Evolutionary conservation across 1,140 invertebrate species (phyloP).

Genomic region (Drosophila prosaltans): DNA sequence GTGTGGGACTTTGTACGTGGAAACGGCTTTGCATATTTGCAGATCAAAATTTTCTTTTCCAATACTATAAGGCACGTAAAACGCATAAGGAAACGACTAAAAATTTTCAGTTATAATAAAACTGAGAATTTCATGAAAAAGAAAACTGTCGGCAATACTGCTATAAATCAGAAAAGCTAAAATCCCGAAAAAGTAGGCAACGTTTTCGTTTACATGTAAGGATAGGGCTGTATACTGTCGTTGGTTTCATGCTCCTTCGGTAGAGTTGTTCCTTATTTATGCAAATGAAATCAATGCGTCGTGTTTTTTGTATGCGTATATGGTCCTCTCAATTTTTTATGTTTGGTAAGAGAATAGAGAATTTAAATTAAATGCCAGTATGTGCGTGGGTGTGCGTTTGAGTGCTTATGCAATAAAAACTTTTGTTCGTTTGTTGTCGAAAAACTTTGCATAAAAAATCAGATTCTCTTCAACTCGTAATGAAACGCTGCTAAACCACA

Average conservation of each 20-base stretch:
- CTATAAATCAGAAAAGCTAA: too few species aligned
- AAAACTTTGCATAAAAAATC: conserved; percentile 54
- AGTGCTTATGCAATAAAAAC: conserved; percentile 56
- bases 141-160: too few species aligned
- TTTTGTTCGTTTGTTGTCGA: conserved; percentile 74
- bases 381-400: conserved; percentile 28
- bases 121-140: too few species aligned
- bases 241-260: neutral
- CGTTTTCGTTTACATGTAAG: conserved; percentile 23
- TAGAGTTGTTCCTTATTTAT: conserved; percentile 64
- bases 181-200: conserved; percentile 35
- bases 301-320: conserved; percentile 38
- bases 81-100: too few species aligned
- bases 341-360: conserved; percentile 74
- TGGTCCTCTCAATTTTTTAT: conserved; percentile 23
- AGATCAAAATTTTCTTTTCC: too few species aligned
- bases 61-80: too few species aligned
- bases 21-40: too few species aligned
- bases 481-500: conserved; percentile 71
- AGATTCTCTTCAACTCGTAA: conserved; percentile 6
- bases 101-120: too few species aligned
- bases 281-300: conserved; percentile 78
- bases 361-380: conserved; percentile 70
- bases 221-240: neutral
- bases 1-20: neutral